Conservation (phyloP, 2,113 vertebrate species). For the Irena cyanogastra region DNA sequence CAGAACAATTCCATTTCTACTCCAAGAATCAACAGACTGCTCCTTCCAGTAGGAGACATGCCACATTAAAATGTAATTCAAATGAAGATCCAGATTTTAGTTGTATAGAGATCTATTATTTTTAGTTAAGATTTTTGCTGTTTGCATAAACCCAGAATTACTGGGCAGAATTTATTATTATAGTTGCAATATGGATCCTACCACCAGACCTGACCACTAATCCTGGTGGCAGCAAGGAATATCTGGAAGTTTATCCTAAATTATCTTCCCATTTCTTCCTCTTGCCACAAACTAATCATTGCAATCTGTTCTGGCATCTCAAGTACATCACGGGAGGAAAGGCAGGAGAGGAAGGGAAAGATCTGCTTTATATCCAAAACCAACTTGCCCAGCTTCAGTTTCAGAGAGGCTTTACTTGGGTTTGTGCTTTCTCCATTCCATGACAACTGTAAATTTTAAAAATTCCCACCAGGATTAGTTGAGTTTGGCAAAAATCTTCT, state of each 20-base stretch:
- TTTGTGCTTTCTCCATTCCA: neutral
- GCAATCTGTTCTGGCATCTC: neutral
- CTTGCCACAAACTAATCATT: neutral
- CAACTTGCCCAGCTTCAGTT: neutral
- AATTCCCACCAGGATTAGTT: neutral
- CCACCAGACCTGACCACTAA: neutral
- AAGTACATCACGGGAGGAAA: accelerated
- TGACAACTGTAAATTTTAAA: neutral
- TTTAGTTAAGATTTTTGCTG: neutral
- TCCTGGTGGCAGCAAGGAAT: neutral
- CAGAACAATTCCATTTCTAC: neutral
- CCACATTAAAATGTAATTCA: neutral
- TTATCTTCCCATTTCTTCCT: neutral
- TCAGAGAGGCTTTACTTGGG: neutral
- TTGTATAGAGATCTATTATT: neutral
- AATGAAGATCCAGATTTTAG: neutral
- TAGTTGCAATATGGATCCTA: neutral
- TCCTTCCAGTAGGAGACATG: neutral
- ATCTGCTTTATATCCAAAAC: neutral
- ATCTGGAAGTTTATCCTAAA: neutral
- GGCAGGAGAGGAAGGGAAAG: neutral
- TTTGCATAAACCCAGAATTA: neutral
- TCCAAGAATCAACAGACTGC: neutral
- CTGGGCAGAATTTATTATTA: neutral
- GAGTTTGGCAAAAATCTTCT: neutral